Conservation (phyloP, 2,113 vertebrate species). For the Rhagologus leucostigma region DNA sequence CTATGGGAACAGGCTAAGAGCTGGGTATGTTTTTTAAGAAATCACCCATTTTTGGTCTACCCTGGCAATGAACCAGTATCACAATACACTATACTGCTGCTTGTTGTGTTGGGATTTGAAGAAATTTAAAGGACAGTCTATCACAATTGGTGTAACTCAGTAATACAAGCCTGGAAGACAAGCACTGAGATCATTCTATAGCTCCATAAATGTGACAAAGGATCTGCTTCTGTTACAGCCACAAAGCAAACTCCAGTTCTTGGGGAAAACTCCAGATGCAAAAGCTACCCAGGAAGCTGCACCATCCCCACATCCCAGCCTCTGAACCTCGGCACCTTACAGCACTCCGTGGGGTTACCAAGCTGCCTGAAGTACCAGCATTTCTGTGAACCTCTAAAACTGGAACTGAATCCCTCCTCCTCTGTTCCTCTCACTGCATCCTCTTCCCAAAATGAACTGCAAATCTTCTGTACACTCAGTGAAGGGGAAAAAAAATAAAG, state of each 20-base stretch:
- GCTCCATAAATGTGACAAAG: background rate
- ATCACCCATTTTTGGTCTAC: background rate
- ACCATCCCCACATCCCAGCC: background rate
- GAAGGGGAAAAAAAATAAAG: background rate
- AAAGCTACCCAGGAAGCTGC: background rate
- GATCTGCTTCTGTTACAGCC: background rate
- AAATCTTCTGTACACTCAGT: background rate
- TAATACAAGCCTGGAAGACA: background rate
- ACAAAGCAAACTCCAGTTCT: background rate
- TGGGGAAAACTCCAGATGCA: background rate
- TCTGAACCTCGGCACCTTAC: accelerated
- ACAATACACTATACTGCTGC: background rate
- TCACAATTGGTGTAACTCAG: background rate
- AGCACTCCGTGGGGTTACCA: background rate
- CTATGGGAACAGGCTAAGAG: background rate
- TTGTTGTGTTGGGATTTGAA: background rate
- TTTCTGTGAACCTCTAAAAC: background rate
- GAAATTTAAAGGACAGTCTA: background rate
- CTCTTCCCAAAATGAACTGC: background rate
- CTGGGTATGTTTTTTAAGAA: background rate
- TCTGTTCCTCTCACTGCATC: background rate
- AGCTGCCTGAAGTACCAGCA: background rate
- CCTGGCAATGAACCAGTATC: background rate
- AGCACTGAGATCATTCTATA: background rate
- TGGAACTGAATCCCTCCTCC: background rate